phyloP scores from a whole-genome alignment of 2,113 vertebrate species.

The Eonycteris spelaea region DNA sequence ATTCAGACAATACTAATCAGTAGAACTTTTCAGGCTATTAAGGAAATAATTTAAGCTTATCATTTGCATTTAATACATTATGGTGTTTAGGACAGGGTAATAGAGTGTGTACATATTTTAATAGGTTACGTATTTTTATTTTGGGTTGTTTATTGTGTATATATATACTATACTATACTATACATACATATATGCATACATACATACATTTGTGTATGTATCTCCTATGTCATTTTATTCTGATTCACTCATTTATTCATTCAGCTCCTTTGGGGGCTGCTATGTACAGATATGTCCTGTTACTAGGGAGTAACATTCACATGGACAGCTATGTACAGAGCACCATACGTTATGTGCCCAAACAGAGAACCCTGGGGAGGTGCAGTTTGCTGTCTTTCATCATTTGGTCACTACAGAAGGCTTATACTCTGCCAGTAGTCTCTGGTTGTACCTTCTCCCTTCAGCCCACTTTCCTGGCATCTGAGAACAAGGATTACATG shows the following conservation, averaged over 20 bases:
- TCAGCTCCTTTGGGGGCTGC: neutral
- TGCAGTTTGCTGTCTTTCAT: neutral
- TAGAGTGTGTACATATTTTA: neutral
- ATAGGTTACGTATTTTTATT: neutral
- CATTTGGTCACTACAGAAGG: neutral
- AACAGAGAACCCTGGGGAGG: neutral
- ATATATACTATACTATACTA: too few relatives aligned
- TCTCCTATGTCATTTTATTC: neutral
- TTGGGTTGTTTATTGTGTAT: neutral
- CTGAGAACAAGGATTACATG: neutral
- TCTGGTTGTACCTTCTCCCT: neutral
- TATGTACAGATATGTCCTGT: neutral
- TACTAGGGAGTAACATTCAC: neutral
- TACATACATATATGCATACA: neutral
- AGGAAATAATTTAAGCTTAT: neutral
- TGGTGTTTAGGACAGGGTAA: neutral
- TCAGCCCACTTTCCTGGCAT: neutral
- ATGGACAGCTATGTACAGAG: neutral
- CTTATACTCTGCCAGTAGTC: neutral
- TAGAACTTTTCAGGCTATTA: neutral
- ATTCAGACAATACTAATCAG: neutral
- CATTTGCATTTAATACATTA: neutral
- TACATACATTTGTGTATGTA: neutral
- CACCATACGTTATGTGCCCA: neutral
- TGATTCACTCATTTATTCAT: neutral